Percentiles rank a stretch among this genome's conserved stretches.
phyloP scores from a whole-genome alignment of 2,888 invertebrate species.

The Anoplius nigerrimus region DNA sequence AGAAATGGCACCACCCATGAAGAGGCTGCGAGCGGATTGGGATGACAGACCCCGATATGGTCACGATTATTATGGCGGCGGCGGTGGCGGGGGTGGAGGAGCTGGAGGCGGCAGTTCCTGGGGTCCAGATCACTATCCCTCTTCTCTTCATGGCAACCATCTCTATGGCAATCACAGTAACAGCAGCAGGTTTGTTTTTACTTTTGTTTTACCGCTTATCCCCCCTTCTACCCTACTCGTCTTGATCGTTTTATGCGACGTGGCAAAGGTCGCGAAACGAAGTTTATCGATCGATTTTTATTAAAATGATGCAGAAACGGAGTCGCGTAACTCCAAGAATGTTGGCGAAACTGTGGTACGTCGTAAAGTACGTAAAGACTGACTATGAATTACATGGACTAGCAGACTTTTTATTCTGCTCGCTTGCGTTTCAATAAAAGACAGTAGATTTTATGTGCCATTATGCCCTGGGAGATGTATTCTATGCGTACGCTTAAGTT shows the following conservation, averaged over 20 bases:
- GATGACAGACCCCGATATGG: slow-evolving; percentile 75
- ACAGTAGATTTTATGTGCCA: too few relatives aligned
- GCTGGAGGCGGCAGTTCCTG: slow-evolving; percentile 55
- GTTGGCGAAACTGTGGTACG: slow-evolving; percentile 66
- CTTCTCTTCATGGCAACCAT: slow-evolving; percentile 80
- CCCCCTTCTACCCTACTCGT: slow-evolving; percentile 1
- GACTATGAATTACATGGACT: neutral
- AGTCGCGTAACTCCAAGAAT: slow-evolving; percentile 68
- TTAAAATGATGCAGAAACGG: slow-evolving; percentile 48
- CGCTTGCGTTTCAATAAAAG: too few relatives aligned
- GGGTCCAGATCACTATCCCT: slow-evolving; percentile 68
- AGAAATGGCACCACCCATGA: slow-evolving; percentile 85
- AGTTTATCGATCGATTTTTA: neutral
- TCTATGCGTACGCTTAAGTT: too few relatives aligned
- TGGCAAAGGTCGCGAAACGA: slow-evolving; percentile 14
- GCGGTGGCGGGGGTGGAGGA: slow-evolving; percentile 32
- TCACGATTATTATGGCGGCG: slow-evolving; percentile 65
- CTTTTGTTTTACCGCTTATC: neutral
- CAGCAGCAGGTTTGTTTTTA: slow-evolving; percentile 65
- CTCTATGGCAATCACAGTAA: slow-evolving; percentile 78
- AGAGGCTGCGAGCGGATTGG: slow-evolving; percentile 86
- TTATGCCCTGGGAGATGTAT: too few relatives aligned
- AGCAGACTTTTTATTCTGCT: too few relatives aligned
- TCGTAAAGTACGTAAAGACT: neutral
- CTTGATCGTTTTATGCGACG: slow-evolving; percentile 35